phyloP scores from a whole-genome alignment of 1,140 invertebrate species.

The Drosophila lacertosa region DNA sequence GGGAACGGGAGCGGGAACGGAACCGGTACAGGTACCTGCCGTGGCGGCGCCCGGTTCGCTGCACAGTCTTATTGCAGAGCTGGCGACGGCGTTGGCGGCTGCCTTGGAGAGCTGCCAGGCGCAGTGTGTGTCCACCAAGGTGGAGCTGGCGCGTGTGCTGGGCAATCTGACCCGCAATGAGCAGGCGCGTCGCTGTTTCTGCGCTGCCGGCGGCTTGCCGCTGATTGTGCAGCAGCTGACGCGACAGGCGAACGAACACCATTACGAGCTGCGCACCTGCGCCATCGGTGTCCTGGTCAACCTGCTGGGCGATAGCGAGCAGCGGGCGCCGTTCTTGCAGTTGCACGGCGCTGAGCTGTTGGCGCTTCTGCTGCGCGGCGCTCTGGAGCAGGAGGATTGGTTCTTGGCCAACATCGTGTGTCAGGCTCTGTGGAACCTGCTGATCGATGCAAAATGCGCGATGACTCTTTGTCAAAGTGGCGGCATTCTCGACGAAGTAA shows the following conservation, averaged over 20 bases:
- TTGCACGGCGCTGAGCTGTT: constrained; percentile 69
- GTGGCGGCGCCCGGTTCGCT: constrained; percentile 54
- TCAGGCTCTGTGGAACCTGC: constrained; percentile 88
- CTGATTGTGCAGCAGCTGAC: constrained; percentile 72
- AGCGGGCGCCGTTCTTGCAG: constrained; percentile 75
- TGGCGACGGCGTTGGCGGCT: constrained; percentile 54
- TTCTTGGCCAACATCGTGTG: constrained; percentile 80
- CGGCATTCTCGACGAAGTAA: constrained; percentile 85
- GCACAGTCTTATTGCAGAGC: constrained; percentile 66
- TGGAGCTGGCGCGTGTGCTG: constrained; percentile 81
- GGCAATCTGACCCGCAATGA: constrained; percentile 83
- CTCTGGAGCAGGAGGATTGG: constrained; percentile 80
- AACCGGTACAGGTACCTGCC: neutral
- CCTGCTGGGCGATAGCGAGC: constrained; percentile 78
- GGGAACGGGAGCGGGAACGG: neutral
- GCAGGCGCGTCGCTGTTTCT: constrained; percentile 77
- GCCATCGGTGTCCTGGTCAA: constrained; percentile 82
- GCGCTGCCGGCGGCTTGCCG: constrained; percentile 68
- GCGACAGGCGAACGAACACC: constrained; percentile 54
- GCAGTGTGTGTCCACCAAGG: constrained; percentile 48
- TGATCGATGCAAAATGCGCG: constrained; percentile 85
- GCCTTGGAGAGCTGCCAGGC: constrained; percentile 53
- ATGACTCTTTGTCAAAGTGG: constrained; percentile 84
- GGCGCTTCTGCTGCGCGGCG: constrained; percentile 61
- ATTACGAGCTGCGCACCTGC: constrained; percentile 79